Conservation (phyloP, 2,797 vertebrate species). For the Tangara arthus region DNA sequence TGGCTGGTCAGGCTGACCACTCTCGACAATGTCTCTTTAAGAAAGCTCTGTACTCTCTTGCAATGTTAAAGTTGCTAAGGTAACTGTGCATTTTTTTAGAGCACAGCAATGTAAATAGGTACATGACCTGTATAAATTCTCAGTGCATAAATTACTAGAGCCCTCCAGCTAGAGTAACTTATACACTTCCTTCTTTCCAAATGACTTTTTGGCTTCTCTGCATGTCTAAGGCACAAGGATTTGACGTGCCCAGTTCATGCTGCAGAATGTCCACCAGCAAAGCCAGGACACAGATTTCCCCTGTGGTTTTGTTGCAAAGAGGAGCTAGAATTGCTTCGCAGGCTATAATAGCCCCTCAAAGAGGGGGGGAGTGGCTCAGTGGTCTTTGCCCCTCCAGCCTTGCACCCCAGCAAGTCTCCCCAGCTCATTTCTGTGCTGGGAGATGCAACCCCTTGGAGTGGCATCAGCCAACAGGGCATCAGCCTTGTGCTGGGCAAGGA, state of each 20-base stretch:
- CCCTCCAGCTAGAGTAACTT: slow-evolving; percentile 53
- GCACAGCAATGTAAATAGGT: slow-evolving; percentile 69
- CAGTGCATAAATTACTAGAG: slow-evolving; percentile 64
- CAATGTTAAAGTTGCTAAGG: slow-evolving; percentile 70
- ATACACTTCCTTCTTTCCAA: slow-evolving; percentile 36
- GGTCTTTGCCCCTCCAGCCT: not conserved
- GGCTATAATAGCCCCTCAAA: not conserved
- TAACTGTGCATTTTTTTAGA: slow-evolving; percentile 70
- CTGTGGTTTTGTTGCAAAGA: not conserved
- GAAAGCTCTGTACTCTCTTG: slow-evolving; percentile 24
- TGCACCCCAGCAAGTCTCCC: not conserved
- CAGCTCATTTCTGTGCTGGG: not conserved
- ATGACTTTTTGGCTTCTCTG: slow-evolving; percentile 37
- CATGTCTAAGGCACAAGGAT: not conserved
- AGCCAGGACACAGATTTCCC: not conserved
- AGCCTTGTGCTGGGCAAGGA: not conserved
- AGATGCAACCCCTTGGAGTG: not conserved
- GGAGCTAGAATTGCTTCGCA: not conserved
- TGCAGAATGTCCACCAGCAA: not conserved
- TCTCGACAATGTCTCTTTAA: slow-evolving; percentile 51
- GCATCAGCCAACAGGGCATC: not conserved
- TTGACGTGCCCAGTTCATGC: not conserved
- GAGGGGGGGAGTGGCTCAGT: not conserved
- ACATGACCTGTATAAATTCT: slow-evolving; percentile 72
- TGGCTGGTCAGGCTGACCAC: not conserved